Conservation (phyloP, 2,113 vertebrate species). For the Sapajus apella region DNA sequence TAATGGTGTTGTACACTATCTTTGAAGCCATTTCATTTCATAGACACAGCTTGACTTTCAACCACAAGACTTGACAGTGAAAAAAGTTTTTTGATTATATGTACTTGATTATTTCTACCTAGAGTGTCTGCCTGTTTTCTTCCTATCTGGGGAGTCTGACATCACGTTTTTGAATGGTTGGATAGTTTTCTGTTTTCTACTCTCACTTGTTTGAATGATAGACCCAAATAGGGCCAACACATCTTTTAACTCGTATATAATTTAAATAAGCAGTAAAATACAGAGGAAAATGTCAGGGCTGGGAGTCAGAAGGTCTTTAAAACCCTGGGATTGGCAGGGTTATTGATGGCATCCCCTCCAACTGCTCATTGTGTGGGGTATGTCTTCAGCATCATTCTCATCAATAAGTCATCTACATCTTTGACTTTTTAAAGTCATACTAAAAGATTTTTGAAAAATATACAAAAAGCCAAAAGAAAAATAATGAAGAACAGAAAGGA, state of each 20-base stretch:
- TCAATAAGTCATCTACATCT: neutral
- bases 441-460: neutral
- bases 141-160: conserved; percentile 22
- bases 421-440: neutral
- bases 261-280: neutral
- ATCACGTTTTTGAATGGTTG: neutral
- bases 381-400: neutral
- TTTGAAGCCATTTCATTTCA: conserved; percentile 49
- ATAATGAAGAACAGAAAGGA: neutral
- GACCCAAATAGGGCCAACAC: neutral
- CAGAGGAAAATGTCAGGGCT: neutral
- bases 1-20: conserved; percentile 7
- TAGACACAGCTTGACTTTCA: conserved; percentile 43
- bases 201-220: neutral
- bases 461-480: neutral
- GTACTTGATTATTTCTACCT: conserved; percentile 26
- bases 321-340: neutral
- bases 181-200: neutral
- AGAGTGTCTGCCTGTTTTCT: neutral
- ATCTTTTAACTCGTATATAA: neutral
- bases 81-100: neutral
- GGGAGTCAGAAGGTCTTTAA: neutral
- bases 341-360: neutral
- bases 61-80: neutral
- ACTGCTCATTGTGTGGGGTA: neutral